These are phyloP conservation scores for Yasuhikotakia modesta DNA, from an alignment of 2,797 vertebrate genomes.

Conservation along the genomic window DNA sequence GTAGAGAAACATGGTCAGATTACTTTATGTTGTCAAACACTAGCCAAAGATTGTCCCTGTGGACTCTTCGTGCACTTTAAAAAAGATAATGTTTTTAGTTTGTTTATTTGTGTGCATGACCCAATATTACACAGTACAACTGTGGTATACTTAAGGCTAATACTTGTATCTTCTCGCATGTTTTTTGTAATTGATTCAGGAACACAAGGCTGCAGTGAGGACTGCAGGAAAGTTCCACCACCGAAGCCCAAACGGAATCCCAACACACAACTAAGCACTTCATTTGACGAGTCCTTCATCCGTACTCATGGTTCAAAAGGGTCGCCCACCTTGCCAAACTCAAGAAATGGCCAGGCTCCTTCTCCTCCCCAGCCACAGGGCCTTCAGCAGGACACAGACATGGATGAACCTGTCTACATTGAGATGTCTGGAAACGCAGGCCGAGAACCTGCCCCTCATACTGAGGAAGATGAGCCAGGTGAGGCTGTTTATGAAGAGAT, in stretches of 20 bases:
- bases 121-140: not conserved
- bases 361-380: constrained; percentile 86
- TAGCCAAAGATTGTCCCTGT: not conserved
- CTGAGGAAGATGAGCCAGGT: constrained; percentile 90
- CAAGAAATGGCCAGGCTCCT: constrained; percentile 71
- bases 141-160: not conserved
- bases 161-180: not conserved
- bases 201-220: constrained; percentile 93
- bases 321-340: constrained; percentile 55
- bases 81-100: not conserved
- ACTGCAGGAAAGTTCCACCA: constrained; percentile 95
- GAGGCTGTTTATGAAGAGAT: constrained; percentile 99
- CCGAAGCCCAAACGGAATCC: constrained; percentile 98
- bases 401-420: constrained; percentile 96
- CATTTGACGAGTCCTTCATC: constrained; percentile 95
- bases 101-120: not conserved
- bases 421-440: constrained; percentile 96
- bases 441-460: constrained; percentile 79
- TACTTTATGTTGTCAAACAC: constrained; percentile 14
- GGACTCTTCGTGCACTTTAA: not conserved
- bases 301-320: constrained; percentile 83
- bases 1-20: constrained; percentile 64
- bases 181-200: constrained; percentile 62
- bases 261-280: constrained; percentile 96
- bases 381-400: constrained; percentile 82